phyloP scores from a whole-genome alignment of 2,797 vertebrate genomes.

The Monodelphis domestica region DNA sequence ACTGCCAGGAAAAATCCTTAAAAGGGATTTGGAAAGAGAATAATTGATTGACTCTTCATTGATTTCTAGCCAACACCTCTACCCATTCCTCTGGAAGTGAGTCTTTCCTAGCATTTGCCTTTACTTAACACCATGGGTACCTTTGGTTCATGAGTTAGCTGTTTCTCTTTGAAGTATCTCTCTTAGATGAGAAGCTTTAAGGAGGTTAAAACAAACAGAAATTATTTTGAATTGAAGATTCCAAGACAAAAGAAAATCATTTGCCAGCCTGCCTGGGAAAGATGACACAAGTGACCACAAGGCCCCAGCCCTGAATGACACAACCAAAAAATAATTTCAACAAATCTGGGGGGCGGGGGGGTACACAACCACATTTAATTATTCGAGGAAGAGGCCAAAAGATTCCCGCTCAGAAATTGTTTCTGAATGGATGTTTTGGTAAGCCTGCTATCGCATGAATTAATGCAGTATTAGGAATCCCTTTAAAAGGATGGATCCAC shows the following conservation, averaged over 20 bases:
- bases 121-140: background rate
- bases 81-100: conserved; percentile 8
- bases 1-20: background rate
- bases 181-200: conserved; percentile 22
- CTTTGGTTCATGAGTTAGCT: background rate
- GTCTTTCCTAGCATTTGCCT: background rate
- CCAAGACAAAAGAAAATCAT: conserved; percentile 30
- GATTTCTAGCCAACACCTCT: conserved; percentile 10
- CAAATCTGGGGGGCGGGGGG: conserved; percentile 40
- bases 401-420: conserved; percentile 58
- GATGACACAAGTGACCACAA: background rate
- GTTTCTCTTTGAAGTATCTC: conserved; percentile 27
- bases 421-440: conserved; percentile 71
- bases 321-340: conserved; percentile 55
- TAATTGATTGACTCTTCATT: conserved; percentile 23
- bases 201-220: conserved; percentile 1
- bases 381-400: conserved; percentile 64
- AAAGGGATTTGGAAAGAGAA: background rate
- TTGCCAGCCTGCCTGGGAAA: background rate
- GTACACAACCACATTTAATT: background rate
- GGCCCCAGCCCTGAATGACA: conserved; percentile 30
- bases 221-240: conserved; percentile 27
- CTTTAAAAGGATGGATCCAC: conserved; percentile 20
- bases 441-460: conserved; percentile 58
- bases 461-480: conserved; percentile 60